phyloP scores from a whole-genome alignment of 2,113 vertebrate genomes.

The Martes martes region DNA sequence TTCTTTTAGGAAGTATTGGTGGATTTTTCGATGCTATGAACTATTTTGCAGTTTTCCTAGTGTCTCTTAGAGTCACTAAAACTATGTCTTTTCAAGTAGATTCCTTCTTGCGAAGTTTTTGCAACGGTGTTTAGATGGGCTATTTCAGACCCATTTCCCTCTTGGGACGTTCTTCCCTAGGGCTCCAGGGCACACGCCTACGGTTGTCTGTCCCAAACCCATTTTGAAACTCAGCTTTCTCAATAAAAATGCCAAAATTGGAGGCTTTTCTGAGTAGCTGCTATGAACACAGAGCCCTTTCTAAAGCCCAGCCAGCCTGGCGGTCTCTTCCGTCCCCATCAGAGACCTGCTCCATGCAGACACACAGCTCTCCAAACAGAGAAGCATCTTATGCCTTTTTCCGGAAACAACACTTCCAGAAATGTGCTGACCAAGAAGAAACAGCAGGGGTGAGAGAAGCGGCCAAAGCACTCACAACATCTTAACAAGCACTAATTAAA shows the following conservation, averaged over 20 bases:
- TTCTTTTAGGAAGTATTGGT: background rate
- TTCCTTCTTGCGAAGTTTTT: background rate
- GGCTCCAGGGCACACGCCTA: background rate
- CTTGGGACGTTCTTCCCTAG: background rate
- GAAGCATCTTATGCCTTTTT: background rate
- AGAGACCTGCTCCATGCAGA: background rate
- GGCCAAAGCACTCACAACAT: constrained; percentile 16
- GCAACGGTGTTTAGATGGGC: background rate
- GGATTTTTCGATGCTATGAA: background rate
- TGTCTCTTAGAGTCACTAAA: background rate
- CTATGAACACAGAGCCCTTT: background rate
- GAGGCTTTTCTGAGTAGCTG: background rate
- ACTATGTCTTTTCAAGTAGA: background rate
- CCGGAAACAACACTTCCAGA: constrained; percentile 47
- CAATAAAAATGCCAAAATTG: background rate
- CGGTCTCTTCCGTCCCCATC: background rate
- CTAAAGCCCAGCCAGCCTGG: background rate
- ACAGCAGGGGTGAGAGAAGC: constrained; percentile 49
- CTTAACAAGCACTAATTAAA: constrained; percentile 74
- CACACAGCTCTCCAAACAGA: background rate
- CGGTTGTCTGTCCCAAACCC: background rate
- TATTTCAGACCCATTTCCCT: background rate
- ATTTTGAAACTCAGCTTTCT: constrained; percentile 23
- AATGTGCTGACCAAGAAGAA: constrained; percentile 65
- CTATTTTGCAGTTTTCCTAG: background rate